Percentiles rank a stretch among this genome's conserved stretches.
Conservation (phyloP, 2,113 vertebrate genomes). For the Brachyhypopomus gauderio region DNA sequence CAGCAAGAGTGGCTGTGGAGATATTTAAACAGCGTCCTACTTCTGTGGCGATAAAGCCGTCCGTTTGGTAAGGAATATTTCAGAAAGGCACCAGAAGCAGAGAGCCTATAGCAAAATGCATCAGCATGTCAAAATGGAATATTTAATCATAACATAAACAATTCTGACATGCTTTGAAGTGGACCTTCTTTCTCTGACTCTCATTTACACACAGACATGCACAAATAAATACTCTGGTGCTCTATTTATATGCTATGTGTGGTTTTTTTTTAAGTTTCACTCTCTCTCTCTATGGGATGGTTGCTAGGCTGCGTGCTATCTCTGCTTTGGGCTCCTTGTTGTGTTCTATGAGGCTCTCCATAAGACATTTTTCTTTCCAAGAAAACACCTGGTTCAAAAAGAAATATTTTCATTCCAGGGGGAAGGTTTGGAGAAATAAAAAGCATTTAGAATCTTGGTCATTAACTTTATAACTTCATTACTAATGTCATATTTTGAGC, state of each 20-base stretch:
- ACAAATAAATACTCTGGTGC: neutral
- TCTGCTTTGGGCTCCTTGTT: neutral
- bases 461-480: too few relatives aligned
- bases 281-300: neutral
- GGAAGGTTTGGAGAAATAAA: too few relatives aligned
- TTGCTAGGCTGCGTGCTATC: neutral
- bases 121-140: slow-evolving; percentile 46
- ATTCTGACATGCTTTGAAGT: slow-evolving; percentile 21
- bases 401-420: too few relatives aligned
- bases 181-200: neutral
- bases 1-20: neutral
- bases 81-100: slow-evolving; percentile 2
- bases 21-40: slow-evolving; percentile 44
- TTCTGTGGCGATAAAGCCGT: slow-evolving; percentile 31
- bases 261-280: neutral
- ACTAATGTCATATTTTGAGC: too few relatives aligned
- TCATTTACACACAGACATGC: neutral
- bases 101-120: slow-evolving; percentile 42
- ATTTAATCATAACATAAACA: slow-evolving; percentile 43
- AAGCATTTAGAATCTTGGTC: too few relatives aligned
- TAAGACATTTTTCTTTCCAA: neutral
- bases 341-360: neutral
- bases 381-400: neutral
- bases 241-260: neutral
- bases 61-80: slow-evolving; percentile 32